Evolutionary conservation across 2,797 vertebrate species (phyloP).

Genomic region (Sparidentex hasta): DNA sequence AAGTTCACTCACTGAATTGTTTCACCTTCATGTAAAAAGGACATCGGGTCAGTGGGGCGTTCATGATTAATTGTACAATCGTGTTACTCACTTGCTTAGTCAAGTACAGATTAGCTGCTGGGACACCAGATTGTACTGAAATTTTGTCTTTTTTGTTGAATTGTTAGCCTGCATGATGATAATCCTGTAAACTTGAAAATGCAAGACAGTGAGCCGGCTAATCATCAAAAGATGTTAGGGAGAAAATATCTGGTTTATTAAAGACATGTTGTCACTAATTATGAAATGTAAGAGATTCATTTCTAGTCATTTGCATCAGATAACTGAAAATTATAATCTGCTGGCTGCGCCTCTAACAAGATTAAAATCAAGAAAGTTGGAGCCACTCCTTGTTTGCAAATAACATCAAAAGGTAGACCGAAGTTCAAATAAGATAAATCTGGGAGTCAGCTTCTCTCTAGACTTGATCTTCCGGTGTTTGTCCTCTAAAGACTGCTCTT

Average conservation of each 20-base stretch:
- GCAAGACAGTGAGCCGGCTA: neutral
- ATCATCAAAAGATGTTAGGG: conserved; percentile 1
- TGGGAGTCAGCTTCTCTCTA: neutral
- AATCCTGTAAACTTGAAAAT: neutral
- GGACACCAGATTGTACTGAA: neutral
- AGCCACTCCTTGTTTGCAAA: conserved; percentile 34
- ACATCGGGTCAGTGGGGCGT: neutral
- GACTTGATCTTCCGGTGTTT: neutral
- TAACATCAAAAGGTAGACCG: conserved; percentile 13
- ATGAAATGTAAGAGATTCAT: neutral
- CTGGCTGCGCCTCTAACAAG: neutral
- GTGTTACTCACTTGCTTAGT: neutral
- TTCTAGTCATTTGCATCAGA: neutral
- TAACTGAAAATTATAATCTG: neutral
- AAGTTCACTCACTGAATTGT: neutral
- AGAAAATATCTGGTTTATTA: neutral
- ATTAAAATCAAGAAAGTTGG: conserved; percentile 45
- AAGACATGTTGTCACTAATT: neutral
- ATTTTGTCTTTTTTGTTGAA: neutral
- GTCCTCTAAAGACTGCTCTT: neutral
- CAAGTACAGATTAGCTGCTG: neutral
- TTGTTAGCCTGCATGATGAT: neutral
- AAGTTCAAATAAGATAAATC: conserved; percentile 3
- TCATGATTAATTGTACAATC: conserved; percentile 9
- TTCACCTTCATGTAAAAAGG: conserved; percentile 6